Percentiles rank a stretch among this genome's conserved stretches.
Evolutionary conservation across 2,888 invertebrate species (phyloP).

Genomic region (Altica lythri): DNA sequence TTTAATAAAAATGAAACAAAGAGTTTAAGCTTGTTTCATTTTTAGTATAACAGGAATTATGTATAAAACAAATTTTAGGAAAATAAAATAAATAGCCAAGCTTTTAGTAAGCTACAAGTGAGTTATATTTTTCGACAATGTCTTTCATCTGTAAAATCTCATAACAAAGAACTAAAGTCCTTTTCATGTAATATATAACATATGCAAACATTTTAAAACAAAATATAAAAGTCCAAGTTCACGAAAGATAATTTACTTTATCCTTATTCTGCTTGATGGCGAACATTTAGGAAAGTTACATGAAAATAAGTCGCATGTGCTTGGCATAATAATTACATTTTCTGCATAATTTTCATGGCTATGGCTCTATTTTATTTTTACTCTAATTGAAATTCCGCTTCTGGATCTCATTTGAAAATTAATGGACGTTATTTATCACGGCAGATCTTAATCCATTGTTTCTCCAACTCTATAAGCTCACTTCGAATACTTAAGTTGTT

Average conservation of each 20-base stretch:
- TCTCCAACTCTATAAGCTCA: constrained; percentile 4
- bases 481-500: constrained; percentile 8
- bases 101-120: too few relatives aligned
- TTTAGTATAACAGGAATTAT: too few relatives aligned
- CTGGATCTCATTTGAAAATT: constrained; percentile 12
- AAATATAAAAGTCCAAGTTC: background rate
- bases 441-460: constrained; percentile 9
- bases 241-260: constrained; percentile 25
- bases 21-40: too few relatives aligned
- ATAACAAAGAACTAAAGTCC: too few relatives aligned
- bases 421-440: constrained; percentile 14
- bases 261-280: constrained; percentile 25
- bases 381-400: constrained; percentile 17
- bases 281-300: constrained; percentile 36
- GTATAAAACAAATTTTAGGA: too few relatives aligned
- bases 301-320: constrained; percentile 39
- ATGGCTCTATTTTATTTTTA: background rate
- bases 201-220: background rate
- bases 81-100: too few relatives aligned
- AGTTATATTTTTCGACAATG: too few relatives aligned
- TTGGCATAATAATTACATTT: constrained; percentile 40
- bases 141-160: too few relatives aligned
- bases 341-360: constrained; percentile 31
- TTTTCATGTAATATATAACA: background rate
- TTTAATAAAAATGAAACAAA: too few relatives aligned